phyloP scores from a whole-genome alignment of 2,888 invertebrate genomes.

The Philonicus albiceps region DNA sequence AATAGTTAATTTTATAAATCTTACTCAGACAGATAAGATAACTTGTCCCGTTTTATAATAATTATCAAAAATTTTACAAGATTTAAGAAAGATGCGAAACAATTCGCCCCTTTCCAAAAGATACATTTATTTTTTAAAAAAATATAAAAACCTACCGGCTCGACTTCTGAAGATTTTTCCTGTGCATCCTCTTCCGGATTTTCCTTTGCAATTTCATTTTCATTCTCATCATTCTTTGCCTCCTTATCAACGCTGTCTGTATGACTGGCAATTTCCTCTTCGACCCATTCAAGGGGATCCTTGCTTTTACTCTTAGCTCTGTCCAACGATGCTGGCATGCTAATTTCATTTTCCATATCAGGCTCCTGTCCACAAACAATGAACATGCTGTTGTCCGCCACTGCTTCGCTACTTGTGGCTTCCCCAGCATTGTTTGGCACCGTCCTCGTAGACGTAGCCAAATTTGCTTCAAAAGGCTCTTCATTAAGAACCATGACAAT shows the following conservation, averaged over 20 bases:
- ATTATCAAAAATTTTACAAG: not conserved
- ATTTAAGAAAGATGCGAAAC: not conserved
- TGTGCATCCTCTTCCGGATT: not conserved
- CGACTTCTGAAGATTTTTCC: not conserved
- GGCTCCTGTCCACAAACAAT: constrained; percentile 59
- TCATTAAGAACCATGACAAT: constrained; percentile 62
- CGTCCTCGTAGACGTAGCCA: not conserved
- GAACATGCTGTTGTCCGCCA: constrained; percentile 53
- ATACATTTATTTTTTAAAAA: not conserved
- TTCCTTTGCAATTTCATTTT: not conserved
- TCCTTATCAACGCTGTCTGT: constrained; percentile 52
- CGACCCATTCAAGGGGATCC: constrained; percentile 4
- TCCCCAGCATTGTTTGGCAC: not conserved
- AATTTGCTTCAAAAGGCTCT: constrained; percentile 51
- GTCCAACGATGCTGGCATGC: not conserved
- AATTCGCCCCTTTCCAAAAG: not conserved
- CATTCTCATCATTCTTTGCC: not conserved
- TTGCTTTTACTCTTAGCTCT: not conserved
- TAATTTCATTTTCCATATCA: constrained; percentile 52
- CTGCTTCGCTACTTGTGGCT: not conserved
- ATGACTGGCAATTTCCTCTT: not conserved
- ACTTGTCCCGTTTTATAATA: no score
- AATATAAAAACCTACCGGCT: not conserved
- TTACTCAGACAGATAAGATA: no score
- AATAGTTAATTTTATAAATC: no score